phyloP scores from a whole-genome alignment of 2,888 invertebrate species.

The Acronicta leporina region DNA sequence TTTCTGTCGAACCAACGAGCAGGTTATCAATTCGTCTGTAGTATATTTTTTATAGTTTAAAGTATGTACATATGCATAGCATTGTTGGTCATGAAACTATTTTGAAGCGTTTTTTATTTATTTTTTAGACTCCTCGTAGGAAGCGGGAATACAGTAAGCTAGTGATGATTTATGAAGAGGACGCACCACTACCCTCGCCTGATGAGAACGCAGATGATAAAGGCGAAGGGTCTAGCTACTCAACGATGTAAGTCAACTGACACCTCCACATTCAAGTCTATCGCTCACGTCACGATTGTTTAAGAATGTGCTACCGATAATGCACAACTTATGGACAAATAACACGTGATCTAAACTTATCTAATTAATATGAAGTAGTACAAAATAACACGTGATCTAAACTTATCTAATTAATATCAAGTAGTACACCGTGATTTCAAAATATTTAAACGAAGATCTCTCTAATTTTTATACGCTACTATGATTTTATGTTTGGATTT shows the following conservation, averaged over 20 bases:
- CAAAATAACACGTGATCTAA: slow-evolving; percentile 4
- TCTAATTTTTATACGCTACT: slow-evolving; percentile 5
- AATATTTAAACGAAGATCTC: slow-evolving; percentile 15
- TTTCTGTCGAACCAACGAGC: too few relatives aligned
- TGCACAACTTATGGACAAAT: slow-evolving; percentile 33
- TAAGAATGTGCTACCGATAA: slow-evolving; percentile 2
- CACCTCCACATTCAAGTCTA: not conserved
- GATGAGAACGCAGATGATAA: not conserved
- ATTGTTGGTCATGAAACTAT: not conserved
- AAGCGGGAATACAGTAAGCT: slow-evolving; percentile 87
- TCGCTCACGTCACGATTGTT: not conserved
- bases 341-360: not conserved
- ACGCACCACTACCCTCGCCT: slow-evolving; percentile 90
- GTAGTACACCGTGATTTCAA: slow-evolving; percentile 8
- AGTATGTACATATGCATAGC: not conserved
- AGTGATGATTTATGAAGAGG: slow-evolving; percentile 92
- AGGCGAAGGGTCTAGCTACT: not conserved
- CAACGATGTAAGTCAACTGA: slow-evolving; percentile 3
- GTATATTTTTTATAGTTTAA: too few relatives aligned
- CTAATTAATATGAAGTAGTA: not conserved
- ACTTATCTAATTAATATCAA: not conserved
- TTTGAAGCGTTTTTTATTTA: slow-evolving; percentile 3
- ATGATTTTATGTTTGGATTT: not conserved
- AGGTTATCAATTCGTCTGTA: too few relatives aligned
- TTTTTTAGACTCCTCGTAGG: slow-evolving; percentile 60